Percentiles rank a stretch among this genome's conserved stretches.
These are phyloP conservation scores for Gymnorhina tibicen DNA, from an alignment of 2,113 vertebrate species.

Conservation along the genomic window DNA sequence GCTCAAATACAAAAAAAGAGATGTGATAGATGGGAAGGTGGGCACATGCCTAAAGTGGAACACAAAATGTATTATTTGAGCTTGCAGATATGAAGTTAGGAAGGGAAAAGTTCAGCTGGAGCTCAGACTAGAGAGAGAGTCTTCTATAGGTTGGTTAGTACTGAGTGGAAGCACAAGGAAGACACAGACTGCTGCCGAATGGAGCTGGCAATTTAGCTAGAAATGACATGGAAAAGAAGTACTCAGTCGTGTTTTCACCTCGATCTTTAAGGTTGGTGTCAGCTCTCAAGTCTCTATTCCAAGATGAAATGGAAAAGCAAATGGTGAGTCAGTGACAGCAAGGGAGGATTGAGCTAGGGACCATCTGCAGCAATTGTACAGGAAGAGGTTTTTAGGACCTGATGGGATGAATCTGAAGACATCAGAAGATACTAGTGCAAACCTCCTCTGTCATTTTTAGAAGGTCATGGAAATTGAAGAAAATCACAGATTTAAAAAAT, in stretches of 20 bases:
- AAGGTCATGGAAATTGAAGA: not conserved
- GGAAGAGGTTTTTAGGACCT: not conserved
- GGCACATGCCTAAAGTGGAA: not conserved
- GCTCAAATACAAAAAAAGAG: not conserved
- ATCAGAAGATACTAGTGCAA: not conserved
- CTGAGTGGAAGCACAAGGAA: not conserved
- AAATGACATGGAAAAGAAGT: not conserved
- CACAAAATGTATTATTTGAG: not conserved
- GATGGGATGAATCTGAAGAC: not conserved
- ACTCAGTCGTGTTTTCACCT: not conserved
- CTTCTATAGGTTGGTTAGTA: not conserved
- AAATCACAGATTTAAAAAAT: not conserved
- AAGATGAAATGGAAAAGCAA: not conserved
- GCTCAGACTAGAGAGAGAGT: not conserved
- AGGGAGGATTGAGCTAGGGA: not conserved
- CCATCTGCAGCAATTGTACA: not conserved
- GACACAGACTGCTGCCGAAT: not conserved
- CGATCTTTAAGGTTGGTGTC: not conserved
- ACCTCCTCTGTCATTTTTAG: not conserved
- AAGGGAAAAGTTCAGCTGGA: not conserved
- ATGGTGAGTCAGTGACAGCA: not conserved
- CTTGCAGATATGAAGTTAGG: not conserved
- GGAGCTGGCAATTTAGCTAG: not conserved
- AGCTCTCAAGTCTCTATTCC: not conserved
- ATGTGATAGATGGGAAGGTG: not conserved